These are phyloP conservation scores for Diarsia brunnea DNA, from an alignment of 2,888 invertebrate genomes.

Conservation along the genomic window DNA sequence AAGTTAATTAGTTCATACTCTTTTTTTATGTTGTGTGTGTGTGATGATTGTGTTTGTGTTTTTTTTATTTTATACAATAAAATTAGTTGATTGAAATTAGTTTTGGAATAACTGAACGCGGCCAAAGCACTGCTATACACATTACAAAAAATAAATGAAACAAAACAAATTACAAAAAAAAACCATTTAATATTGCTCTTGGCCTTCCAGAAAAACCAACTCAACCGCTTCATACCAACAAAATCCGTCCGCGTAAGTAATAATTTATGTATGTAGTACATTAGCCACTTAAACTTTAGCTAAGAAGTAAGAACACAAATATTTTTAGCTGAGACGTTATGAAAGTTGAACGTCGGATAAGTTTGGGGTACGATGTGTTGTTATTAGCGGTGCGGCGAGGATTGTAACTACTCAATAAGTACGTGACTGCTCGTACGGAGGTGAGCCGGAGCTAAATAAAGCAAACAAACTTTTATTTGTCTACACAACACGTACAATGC, in stretches of 20 bases:
- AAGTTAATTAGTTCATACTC: too few species aligned
- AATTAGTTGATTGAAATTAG: background rate
- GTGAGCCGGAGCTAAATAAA: slow-evolving; percentile 37
- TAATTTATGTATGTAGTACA: slow-evolving; percentile 62
- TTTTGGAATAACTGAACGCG: background rate
- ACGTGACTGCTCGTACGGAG: slow-evolving; percentile 65
- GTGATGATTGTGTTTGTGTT: too few species aligned
- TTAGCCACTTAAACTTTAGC: slow-evolving; percentile 60
- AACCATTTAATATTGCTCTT: slow-evolving; percentile 7
- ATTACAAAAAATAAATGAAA: background rate
- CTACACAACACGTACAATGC: slow-evolving; percentile 36
- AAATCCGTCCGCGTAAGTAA: slow-evolving; percentile 48
- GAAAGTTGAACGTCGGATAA: slow-evolving; percentile 65
- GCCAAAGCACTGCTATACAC: background rate
- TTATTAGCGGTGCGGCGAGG: slow-evolving; percentile 64
- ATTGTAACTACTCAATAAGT: slow-evolving; percentile 69
- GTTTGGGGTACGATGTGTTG: slow-evolving; percentile 71
- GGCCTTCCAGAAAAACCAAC: slow-evolving; percentile 20
- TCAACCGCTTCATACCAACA: slow-evolving; percentile 35
- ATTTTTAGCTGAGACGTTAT: slow-evolving; percentile 58
- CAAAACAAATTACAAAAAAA: background rate
- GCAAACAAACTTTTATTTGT: slow-evolving; percentile 51
- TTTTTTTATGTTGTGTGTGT: too few species aligned
- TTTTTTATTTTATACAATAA: background rate
- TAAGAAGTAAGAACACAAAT: slow-evolving; percentile 56